Percentiles rank a stretch among this genome's conserved stretches.
Conservation (phyloP, 2,797 vertebrate species). For the Lindbergichthys nudifrons region DNA sequence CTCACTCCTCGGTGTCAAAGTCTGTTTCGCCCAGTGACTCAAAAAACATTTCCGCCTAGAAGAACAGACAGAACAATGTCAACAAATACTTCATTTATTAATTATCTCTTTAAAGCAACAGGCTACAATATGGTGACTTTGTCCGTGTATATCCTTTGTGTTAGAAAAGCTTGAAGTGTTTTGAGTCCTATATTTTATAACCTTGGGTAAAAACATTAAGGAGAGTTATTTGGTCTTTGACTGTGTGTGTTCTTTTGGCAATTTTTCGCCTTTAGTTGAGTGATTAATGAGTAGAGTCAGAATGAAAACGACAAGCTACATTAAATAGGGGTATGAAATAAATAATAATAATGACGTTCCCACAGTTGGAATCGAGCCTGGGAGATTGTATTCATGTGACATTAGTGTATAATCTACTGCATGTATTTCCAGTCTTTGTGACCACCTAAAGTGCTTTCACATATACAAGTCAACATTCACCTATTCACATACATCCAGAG, state of each 20-base stretch:
- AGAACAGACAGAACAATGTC: conserved; percentile 12
- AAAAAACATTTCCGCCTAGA: conserved; percentile 75
- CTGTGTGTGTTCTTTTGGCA: neutral
- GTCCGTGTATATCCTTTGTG: neutral
- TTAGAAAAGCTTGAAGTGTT: neutral
- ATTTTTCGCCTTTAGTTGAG: neutral
- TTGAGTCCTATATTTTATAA: neutral
- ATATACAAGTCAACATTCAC: too few relatives aligned
- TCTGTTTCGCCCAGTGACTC: conserved; percentile 24
- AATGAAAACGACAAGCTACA: neutral
- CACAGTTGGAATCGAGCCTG: too few relatives aligned
- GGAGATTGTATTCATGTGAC: too few relatives aligned
- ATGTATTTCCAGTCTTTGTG: too few relatives aligned
- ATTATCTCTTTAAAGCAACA: neutral
- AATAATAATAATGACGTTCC: too few relatives aligned
- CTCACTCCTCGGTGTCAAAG: conserved; percentile 75
- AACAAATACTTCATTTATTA: neutral
- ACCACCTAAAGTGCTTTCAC: too few relatives aligned
- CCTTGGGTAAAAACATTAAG: neutral
- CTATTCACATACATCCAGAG: too few relatives aligned
- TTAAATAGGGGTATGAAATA: neutral
- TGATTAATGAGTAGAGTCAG: neutral
- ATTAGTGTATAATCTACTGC: too few relatives aligned
- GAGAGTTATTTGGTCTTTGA: too few relatives aligned
- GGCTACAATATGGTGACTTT: too few relatives aligned